A percentile compares a stretch with the other conserved stretches of the same genome.
phyloP scores from a whole-genome alignment of 2,888 invertebrate species.

The Bembecia ichneumoniformis region DNA sequence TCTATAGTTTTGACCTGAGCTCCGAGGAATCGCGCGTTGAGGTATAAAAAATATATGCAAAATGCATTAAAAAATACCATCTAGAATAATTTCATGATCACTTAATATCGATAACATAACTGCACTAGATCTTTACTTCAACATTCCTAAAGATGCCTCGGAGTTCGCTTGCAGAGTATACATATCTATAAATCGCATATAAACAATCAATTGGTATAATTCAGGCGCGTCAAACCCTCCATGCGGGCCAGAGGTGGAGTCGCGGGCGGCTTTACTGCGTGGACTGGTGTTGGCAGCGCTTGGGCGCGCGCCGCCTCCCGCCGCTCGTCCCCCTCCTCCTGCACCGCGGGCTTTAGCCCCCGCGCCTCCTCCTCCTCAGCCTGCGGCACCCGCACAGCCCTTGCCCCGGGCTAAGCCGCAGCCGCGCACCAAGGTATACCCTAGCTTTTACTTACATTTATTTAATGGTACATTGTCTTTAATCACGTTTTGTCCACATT shows the following conservation, averaged over 20 bases:
- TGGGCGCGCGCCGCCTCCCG: constrained; percentile 35
- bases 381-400: constrained; percentile 19
- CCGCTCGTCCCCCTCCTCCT: constrained; percentile 15
- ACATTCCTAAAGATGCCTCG: no score
- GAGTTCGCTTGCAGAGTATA: no score
- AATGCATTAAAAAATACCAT: no score
- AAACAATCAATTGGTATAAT: neutral
- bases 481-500: no score
- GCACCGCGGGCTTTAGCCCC: constrained; percentile 22
- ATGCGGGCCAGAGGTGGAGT: constrained; percentile 39
- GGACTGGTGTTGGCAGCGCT: constrained; percentile 62
- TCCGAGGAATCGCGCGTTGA: no score
- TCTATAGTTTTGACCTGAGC: no score
- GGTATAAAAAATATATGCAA: no score
- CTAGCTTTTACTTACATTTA: neutral
- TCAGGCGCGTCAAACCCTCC: constrained; percentile 34
- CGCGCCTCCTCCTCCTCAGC: constrained; percentile 17
- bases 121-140: no score
- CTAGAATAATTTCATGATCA: no score
- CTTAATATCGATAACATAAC: no score
- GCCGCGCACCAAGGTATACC: constrained; percentile 50
- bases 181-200: no score
- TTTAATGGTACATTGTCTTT: no score
- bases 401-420: constrained; percentile 51
- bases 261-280: constrained; percentile 56